These are phyloP conservation scores for Mesorhabditis sp. DNA, from an alignment of 2,888 invertebrate species.

Conservation along the genomic window DNA sequence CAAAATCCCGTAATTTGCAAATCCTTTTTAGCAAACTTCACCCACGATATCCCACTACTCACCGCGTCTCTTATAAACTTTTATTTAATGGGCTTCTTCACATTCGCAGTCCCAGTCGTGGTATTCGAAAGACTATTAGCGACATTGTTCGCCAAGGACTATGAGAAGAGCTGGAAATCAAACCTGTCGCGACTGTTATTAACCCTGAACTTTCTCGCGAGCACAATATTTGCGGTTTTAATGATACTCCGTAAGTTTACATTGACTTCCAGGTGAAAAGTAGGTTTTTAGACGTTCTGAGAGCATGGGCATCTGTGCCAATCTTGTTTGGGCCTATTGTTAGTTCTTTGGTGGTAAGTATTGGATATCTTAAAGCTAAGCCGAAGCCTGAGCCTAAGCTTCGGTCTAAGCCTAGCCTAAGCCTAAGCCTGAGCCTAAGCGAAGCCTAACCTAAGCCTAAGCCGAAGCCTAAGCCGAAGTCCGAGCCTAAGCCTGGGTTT, in stretches of 20 bases:
- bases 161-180: neutral
- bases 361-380: too few species aligned
- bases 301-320: neutral
- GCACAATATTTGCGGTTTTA: constrained; percentile 4
- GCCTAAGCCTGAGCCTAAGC: too few species aligned
- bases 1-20: neutral
- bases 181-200: neutral
- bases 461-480: too few species aligned
- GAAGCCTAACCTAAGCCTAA: too few species aligned
- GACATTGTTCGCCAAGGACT: neutral
- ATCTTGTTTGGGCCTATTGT: neutral
- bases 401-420: too few species aligned
- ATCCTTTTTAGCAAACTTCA: neutral
- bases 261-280: too few species aligned
- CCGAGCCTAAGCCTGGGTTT: too few species aligned
- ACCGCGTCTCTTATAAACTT: neutral
- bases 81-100: constrained; percentile 6
- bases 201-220: neutral
- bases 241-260: neutral
- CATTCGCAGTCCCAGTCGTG: neutral
- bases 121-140: neutral
- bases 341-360: neutral
- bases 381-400: too few species aligned
- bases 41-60: neutral
- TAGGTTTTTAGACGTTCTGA: neutral